A percentile compares a stretch with the other conserved stretches of the same genome.
Conservation (phyloP, 37 sponge, comb jelly and placozoan species). For the Hormiphora californensis region DNA sequence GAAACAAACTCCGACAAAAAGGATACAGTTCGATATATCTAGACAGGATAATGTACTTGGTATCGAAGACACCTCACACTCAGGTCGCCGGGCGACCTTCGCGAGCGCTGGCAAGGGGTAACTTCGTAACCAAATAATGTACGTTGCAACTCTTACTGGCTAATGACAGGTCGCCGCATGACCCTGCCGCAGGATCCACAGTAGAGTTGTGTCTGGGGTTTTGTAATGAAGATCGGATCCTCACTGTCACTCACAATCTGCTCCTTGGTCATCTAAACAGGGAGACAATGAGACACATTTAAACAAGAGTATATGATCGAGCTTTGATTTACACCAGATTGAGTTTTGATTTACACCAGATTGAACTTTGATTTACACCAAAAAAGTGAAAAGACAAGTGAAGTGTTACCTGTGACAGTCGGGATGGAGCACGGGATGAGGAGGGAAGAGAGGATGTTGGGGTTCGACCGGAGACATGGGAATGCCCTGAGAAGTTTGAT, state of each 20-base stretch:
- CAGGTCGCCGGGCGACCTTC: no score
- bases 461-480: constrained; percentile 1
- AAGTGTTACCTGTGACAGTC: constrained; percentile 2
- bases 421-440: background rate
- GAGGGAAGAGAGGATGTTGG: background rate
- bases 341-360: background rate
- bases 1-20: no score
- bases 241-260: background rate
- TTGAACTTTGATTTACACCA: no score
- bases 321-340: background rate
- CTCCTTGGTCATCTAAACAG: constrained; percentile 41
- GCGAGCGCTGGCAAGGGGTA: no score
- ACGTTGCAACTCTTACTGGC: background rate
- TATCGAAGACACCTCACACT: no score
- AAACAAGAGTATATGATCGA: background rate
- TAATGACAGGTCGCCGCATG: constrained; percentile 17
- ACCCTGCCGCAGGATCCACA: constrained; percentile 20
- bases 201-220: constrained; percentile 1
- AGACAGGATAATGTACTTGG: no score
- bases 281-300: no score
- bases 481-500: background rate
- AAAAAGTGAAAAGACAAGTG: no score
- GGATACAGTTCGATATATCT: no score
- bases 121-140: no score
- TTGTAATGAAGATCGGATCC: constrained; percentile 11